Evolutionary conservation across 2,888 invertebrate species (phyloP), one percentile per base, ranked within the genome.

Genomic region (Volucella inanis): DNA sequence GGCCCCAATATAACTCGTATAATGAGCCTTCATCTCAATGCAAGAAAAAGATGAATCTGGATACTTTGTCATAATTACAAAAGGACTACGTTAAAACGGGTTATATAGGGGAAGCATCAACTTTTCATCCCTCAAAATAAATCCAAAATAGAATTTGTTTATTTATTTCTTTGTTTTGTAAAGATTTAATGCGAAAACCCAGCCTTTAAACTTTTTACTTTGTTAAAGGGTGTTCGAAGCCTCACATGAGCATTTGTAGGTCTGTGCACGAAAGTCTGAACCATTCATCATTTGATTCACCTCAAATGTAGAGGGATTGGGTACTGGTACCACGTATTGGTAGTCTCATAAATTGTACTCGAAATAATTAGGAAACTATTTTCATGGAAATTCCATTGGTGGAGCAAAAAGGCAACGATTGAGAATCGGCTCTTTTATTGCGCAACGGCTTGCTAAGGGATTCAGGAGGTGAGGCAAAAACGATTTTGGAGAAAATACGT

Each of bases 341-440:
- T 47, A 67, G 77, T 67, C 55, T 59, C 74, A 84, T 84, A 84
- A 84, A 84, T 84, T 84, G 68, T 79, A 75, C 64, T 59, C 74
- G 68, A 84, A 84, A 84, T 84, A 84, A 84, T 84, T 84, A 84
- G 79, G 65, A 79, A 84, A 84, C 79, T 75, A 84, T 84, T 79
- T 84, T 64, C 79, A 79, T 75, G 45, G 57, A 68, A 78, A 84
- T 84, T 84, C 83, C 70, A 3, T 59, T 67, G 61, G 31, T 12
- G 47, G 14, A 41, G 57, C 18, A 52, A 54, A 67, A 83, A 62
- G 78, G 78, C 82, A 67, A 62, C 80, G 67, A 74, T 47, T 74
- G 72, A 65, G 71, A 71, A 78, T 47, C 50, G 65, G 31, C 41
- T 62, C 61, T 47, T 74, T 31, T 54, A 70, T 50, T 57, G 49